These are phyloP conservation scores for Allophyes oxyacanthae DNA, from an alignment of 2,888 invertebrate genomes.

Conservation along the genomic window DNA sequence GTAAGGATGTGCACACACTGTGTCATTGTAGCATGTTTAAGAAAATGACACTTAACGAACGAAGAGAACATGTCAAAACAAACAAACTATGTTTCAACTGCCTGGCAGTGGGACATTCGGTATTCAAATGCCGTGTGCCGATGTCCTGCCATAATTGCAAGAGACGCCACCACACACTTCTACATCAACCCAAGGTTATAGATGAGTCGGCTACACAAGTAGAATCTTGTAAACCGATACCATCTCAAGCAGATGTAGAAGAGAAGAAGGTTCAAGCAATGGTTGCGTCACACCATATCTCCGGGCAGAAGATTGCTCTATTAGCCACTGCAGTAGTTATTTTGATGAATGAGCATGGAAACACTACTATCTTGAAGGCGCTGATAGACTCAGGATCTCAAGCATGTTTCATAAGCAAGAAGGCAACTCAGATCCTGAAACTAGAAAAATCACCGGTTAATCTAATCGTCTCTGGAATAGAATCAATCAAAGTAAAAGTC, in stretches of 20 bases:
- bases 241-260: conserved; percentile 14
- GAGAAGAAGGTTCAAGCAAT: conserved; percentile 22
- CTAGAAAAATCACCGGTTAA: conserved; percentile 19
- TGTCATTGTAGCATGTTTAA: conserved; percentile 51
- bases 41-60: conserved; percentile 30
- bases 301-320: conserved; percentile 22
- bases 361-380: conserved; percentile 31
- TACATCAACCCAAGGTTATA: conserved; percentile 32
- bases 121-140: conserved; percentile 29
- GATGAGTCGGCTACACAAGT: too few species aligned
- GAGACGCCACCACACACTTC: conserved; percentile 47
- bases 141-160: conserved; percentile 43
- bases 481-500: conserved; percentile 32
- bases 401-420: conserved; percentile 46
- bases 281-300: conserved; percentile 10
- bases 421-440: conserved; percentile 35
- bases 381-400: conserved; percentile 53
- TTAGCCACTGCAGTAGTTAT: conserved; percentile 51
- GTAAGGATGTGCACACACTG: conserved; percentile 41
- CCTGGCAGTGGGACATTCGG: conserved; percentile 45
- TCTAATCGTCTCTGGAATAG: conserved; percentile 41
- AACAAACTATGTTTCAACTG: conserved; percentile 53
- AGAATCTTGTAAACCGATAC: too few species aligned
- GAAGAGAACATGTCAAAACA: conserved; percentile 37
- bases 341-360: conserved; percentile 16